These are phyloP conservation scores for Typhlomys cinereus DNA, from an alignment of 2,113 vertebrate species.

Conservation along the genomic window DNA sequence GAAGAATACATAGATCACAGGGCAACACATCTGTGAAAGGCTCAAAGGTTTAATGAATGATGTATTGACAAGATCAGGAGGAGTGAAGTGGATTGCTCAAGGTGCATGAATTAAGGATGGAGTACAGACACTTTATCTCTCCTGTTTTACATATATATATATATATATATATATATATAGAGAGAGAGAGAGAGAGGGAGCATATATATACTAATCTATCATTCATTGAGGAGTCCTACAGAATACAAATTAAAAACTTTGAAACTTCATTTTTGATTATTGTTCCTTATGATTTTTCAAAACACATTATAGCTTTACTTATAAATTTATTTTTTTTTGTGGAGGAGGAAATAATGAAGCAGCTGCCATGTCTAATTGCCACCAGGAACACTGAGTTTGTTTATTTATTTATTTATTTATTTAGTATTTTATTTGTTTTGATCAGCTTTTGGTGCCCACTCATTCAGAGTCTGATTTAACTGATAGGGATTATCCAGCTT, in stretches of 20 bases:
- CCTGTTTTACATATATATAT: neutral
- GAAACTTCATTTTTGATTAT: neutral
- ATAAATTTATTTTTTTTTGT: too few species aligned
- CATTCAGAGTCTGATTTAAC: neutral
- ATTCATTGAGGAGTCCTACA: neutral
- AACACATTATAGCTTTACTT: neutral
- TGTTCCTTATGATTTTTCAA: neutral
- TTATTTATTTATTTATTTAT: neutral
- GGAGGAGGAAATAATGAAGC: neutral
- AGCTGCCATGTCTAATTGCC: neutral
- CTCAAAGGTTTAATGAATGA: neutral
- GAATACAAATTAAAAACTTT: neutral
- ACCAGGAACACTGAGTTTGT: neutral
- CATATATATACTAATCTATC: neutral
- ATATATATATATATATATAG: neutral
- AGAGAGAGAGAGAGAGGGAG: too few species aligned
- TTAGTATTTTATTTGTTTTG: neutral
- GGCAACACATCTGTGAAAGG: neutral
- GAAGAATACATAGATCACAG: neutral
- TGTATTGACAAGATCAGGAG: neutral
- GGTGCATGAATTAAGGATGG: accelerated
- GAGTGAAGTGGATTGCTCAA: neutral
- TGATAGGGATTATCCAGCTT: neutral
- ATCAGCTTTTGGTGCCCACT: neutral
- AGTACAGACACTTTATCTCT: neutral